Evolutionary conservation across 2,888 invertebrate genomes (phyloP), one percentile per base, ranked within the genome.

Genomic region (Idaea biselata): DNA sequence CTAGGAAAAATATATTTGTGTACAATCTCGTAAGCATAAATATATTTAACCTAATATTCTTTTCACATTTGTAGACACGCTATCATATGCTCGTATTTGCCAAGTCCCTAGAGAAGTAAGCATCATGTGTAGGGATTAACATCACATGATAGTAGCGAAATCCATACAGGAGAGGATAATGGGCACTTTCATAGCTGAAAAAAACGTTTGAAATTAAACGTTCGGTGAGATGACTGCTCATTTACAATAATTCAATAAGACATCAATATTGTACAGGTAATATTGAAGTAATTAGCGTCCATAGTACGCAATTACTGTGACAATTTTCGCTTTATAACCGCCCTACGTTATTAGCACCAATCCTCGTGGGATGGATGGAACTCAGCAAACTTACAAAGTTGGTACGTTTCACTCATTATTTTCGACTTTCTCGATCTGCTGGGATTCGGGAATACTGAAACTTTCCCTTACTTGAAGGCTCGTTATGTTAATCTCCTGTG

Each of bases 391-490:
- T 79, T 73, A 65, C 62, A 74, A 80, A 82, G 77, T 82, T 79
- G 67, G 77, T 75, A 70, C 74, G 75, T 79, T 79, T 64, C 75
- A 71, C 77, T 84, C 80, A 84, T 84, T 84, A 83, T 82, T 81
- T 79, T 80, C 77, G 69, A 74, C 70, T 80, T 75, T 68, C 68
- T 67, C 67, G 63, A 68, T 74, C 80, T 70, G 73, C 17, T 18
- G 76, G 77, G 81, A 74, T 74, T 77, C 69, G 69, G 73, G 71
- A 77, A 75, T 76, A 74, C 76, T 73, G 73, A 72, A 86, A 85
- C 82, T 86, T 84, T 82, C 74, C 74, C 73, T 75, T 82, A 83
- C 84, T 84, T 78, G 75, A 80, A 79, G 79, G 79, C 78, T 82
- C 80, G 77, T 83, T 84, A 84, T 80, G 82, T 75, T 80, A 84